Evolutionary conservation across 2,113 vertebrate species (phyloP), one percentile per base, ranked within the genome.

Genomic region (Cranoglanis bouderius): DNA sequence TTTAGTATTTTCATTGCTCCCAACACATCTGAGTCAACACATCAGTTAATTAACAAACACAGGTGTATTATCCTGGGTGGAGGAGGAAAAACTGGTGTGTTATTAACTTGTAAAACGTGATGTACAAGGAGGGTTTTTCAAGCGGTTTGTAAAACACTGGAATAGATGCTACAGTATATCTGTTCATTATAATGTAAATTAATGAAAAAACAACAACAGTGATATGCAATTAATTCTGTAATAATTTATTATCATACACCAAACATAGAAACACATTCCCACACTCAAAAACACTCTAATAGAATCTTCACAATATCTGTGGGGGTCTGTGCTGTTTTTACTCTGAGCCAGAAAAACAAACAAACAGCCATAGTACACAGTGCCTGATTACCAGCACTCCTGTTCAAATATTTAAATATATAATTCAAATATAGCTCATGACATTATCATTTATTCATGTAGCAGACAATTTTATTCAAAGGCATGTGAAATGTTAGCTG

Each of bases 221-320:
- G 24, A 19, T 24, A 61, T 29, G 13, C 55, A 43, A 84, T 46
- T 38, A 57, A 81, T 53, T 46, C 24, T 53, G 18, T 57, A 57
- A 84, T 63, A 8, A 26, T n/a, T 59, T 12, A 51, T 86, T 24
- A 49, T 29, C 53, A 87, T 24, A n/a, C 29, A 87, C 72, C 6
- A 18, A 85, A 35, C 35, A 86, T 24, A 77, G 14, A 46, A 74
- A 40, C 13, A 43, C 55, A 65, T 78, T 53, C 21, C 8, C 53
- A 43, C 53, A 38, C 24, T 5, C 82, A 46, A 5, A 46, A 12
- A 40, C 57, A 85, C 43, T 65, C 46, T 55, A 75, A 16, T 21
- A 57, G 78, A 77, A 89, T 61, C 51, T 38, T 35, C 53, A 78
- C 74, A 91, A 38, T 82, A 82, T 87, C 85, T 85, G 90, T 57